Evolutionary conservation across 2,113 vertebrate genomes (phyloP), one percentile per base, ranked within the genome.

Genomic region (Gracilinanus agilis): DNA sequence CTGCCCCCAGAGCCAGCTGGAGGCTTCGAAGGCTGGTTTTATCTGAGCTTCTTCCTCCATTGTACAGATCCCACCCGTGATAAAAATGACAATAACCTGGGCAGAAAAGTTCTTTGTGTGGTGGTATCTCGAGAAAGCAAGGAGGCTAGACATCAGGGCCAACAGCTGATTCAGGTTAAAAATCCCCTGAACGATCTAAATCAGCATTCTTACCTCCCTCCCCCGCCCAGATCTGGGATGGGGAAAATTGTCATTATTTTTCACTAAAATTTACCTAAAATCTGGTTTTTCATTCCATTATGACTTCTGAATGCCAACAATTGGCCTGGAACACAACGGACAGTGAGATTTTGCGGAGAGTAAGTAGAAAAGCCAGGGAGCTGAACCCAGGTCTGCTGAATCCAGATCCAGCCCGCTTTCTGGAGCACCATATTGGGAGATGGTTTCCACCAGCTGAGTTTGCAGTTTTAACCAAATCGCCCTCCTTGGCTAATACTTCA

Each of bases 221-320:
- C 49, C 5, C 49, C 2, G 49, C 5, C 49, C 2, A 5, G 49
- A 49, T 49, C 49, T 49, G 49, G 29, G 29, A 75, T n/a, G 29
- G 61, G 12, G n/a, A n/a, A n/a, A 75, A 75, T n/a, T 67, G 61
- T 7, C 13, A n/a, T n/a, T n/a, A n/a, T 75, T 13, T 19, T n/a
- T 75, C 13, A n/a, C 34, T 75, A 34, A n/a, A 16, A 5, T 75
- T 13, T n/a, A 75, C 34, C 16, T 75, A 75, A n/a, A 75, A 75
- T n/a, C n/a, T 75, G n/a, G 4, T 34, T n/a, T n/a, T 75, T 75
- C 34, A n/a, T 75, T 75, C 61, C 61, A 75, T 75, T 75, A 75
- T 75, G 61, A 96, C 94, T 54, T 95, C 61, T 95, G 54, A 96
- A 34, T 88, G 40, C 56, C n/a, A 90, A 61, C 3, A 90, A 34